Evolutionary conservation across 2,888 invertebrate genomes (phyloP).

Genomic region (Camponotus fellah): DNA sequence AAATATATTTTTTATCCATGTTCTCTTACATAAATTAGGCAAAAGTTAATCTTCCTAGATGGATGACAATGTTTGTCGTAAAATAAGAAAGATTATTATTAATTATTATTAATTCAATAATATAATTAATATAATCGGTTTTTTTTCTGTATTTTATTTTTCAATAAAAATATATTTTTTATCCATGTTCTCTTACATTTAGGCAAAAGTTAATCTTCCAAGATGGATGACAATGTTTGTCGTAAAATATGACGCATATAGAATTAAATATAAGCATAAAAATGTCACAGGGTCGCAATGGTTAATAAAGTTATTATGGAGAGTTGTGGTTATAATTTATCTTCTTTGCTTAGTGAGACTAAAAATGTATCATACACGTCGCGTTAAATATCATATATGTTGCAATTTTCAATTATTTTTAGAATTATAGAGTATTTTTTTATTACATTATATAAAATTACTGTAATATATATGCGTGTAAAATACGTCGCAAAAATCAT

Average conservation of each 20-base stretch:
- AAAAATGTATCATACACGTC: constrained; percentile 6
- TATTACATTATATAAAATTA: not conserved
- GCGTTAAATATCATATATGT: constrained; percentile 5
- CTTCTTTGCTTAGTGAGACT: not conserved
- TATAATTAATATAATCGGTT: not conserved
- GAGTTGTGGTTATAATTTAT: constrained; percentile 10
- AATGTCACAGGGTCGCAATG: constrained; percentile 13
- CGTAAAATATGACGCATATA: constrained; percentile 18
- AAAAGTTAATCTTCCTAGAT: constrained; percentile 9
- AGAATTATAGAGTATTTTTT: not conserved
- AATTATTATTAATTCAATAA: not conserved
- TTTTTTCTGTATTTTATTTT: not conserved
- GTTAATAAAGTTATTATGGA: constrained; percentile 17
- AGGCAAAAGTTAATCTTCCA: not conserved
- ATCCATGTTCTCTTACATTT: not conserved
- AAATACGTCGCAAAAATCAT: not conserved
- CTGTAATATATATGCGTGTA: not conserved
- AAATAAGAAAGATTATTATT: not conserved
- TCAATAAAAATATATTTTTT: not conserved
- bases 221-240: constrained; percentile 4
- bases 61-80: constrained; percentile 13
- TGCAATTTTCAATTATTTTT: not conserved
- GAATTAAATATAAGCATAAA: constrained; percentile 35
- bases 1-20: not conserved
- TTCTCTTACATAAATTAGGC: not conserved